Percentiles rank a stretch among this genome's conserved stretches.
These are phyloP conservation scores for Tenualosa ilisha DNA, from an alignment of 2,797 vertebrate genomes.

Conservation along the genomic window DNA sequence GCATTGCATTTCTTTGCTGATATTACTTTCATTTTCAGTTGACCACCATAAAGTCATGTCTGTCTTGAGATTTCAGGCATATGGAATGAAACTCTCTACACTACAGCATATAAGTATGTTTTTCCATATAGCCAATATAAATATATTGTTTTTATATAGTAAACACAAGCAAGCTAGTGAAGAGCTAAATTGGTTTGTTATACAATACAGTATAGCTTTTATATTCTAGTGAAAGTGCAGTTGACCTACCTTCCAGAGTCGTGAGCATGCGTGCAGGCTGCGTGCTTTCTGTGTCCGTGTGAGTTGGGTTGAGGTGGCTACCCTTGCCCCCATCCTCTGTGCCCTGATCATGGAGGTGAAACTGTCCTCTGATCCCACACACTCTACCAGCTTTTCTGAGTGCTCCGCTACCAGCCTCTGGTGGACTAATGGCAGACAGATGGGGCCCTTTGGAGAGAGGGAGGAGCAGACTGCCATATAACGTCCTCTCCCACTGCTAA, in stretches of 20 bases:
- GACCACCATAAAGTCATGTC: neutral
- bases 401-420: slow-evolving; percentile 56
- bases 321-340: neutral
- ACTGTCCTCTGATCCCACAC: slow-evolving; percentile 49
- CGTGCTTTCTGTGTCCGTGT: neutral
- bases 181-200: neutral
- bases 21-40: neutral
- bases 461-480: slow-evolving; percentile 44
- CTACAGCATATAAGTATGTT: neutral
- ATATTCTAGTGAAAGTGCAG: neutral
- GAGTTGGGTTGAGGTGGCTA: neutral
- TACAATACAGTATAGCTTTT: neutral
- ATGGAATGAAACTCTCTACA: neutral
- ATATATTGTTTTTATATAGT: neutral
- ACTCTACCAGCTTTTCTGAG: slow-evolving; percentile 52
- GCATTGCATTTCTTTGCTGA: neutral
- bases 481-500: slow-evolving; percentile 52
- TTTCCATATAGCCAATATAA: neutral
- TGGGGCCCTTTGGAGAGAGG: slow-evolving; percentile 52
- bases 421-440: slow-evolving; percentile 66
- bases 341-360: slow-evolving; percentile 51
- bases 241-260: slow-evolving; percentile 1
- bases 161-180: neutral
- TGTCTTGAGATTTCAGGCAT: neutral
- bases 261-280: neutral